Evolutionary conservation across 2,113 vertebrate species (phyloP).

Genomic region (Oreochromis tanganicae): DNA sequence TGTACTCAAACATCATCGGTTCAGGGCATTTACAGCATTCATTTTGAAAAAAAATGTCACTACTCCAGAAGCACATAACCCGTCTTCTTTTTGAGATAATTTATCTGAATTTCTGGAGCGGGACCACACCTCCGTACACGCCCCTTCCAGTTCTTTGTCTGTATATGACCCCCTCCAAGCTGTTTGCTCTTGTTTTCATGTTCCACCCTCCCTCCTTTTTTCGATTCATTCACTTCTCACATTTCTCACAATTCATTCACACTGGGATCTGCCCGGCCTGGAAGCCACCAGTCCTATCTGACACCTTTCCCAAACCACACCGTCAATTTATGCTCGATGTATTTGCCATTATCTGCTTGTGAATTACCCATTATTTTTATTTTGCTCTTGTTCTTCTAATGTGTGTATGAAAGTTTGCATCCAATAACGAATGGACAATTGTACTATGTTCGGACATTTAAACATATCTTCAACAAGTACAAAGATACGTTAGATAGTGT

Average conservation of each 20-base stretch:
- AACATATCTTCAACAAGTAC: too few relatives aligned
- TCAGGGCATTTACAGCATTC: not conserved
- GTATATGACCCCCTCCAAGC: too few relatives aligned
- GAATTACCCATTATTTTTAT: not conserved
- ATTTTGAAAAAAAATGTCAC: not conserved
- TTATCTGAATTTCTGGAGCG: not conserved
- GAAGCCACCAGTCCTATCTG: not conserved
- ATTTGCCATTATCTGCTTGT: not conserved
- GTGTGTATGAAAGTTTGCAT: not conserved
- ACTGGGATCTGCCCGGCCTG: not conserved
- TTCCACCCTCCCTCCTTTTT: not conserved
- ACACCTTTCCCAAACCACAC: not conserved
- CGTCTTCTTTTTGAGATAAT: not conserved
- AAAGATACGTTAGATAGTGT: not conserved
- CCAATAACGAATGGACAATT: not conserved
- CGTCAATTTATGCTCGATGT: not conserved
- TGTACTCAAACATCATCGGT: not conserved
- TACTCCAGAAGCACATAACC: not conserved
- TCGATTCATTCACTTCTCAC: not conserved
- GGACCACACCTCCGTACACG: not conserved
- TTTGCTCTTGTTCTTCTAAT: not conserved
- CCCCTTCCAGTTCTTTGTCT: not conserved
- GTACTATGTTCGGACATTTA: too few relatives aligned
- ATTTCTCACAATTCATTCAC: not conserved
- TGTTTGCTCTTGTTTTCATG: not conserved